These are phyloP conservation scores for Hypena proboscidalis DNA, from an alignment of 2,888 invertebrate species.

Conservation along the genomic window DNA sequence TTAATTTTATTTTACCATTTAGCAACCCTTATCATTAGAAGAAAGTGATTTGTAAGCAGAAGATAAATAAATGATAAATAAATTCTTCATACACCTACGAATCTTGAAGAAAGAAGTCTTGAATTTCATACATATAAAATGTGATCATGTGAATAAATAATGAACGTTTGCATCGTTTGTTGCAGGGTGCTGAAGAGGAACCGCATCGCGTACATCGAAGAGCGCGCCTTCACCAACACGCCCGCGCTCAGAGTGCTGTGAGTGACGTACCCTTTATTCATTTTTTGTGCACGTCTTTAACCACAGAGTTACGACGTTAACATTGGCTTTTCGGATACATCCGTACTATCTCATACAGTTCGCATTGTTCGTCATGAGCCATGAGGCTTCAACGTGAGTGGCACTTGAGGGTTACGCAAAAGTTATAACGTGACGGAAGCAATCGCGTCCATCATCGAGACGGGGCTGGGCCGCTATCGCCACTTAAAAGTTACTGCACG, in stretches of 20 bases:
- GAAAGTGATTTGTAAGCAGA: too few relatives aligned
- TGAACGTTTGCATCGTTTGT: conserved; percentile 25
- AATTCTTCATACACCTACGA: too few relatives aligned
- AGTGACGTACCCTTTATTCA: too few relatives aligned
- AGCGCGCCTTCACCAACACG: conserved; percentile 91
- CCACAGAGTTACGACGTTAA: too few relatives aligned
- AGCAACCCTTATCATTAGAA: too few relatives aligned
- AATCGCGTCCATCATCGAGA: not conserved
- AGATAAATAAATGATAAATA: too few relatives aligned
- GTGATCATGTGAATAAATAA: too few relatives aligned
- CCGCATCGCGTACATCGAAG: conserved; percentile 91
- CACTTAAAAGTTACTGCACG: conserved; percentile 13
- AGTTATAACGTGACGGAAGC: not conserved
- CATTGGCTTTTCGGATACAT: too few relatives aligned
- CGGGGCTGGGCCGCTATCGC: conserved; percentile 7
- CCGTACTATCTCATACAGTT: too few relatives aligned
- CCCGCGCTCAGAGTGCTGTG: conserved; percentile 93
- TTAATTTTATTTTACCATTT: too few relatives aligned
- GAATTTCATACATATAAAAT: not conserved
- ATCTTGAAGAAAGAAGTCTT: not conserved
- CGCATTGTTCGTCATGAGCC: not conserved
- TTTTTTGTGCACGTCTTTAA: too few relatives aligned
- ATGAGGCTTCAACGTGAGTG: not conserved
- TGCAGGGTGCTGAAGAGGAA: conserved; percentile 94
- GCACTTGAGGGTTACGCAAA: not conserved